Evolutionary conservation across 1,140 invertebrate genomes (phyloP), one percentile per base, ranked within the genome.

Genomic region (Anthonomus grandis): DNA sequence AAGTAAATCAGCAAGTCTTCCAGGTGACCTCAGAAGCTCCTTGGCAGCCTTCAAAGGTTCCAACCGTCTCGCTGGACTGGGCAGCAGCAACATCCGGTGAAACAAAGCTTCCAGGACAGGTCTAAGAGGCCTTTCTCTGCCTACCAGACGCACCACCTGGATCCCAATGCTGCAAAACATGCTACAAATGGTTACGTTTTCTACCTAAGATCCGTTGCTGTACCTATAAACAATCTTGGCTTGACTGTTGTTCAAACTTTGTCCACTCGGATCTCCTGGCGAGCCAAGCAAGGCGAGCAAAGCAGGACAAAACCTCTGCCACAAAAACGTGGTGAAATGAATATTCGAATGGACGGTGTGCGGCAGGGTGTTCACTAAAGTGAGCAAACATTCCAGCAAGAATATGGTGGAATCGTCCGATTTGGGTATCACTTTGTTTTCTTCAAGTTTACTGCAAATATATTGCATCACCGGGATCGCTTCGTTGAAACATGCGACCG

Each of bases 81-180:
- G 91, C 74, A 94, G 89, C 0, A 95, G 75, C 0, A 95, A 74
- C 88, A 95, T 94, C 25, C 92, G 79, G 75, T 95, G 92, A 71
- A 95, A 95, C 2, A 96, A 77, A 0, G 92, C 93, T 71, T 96
- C 92, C 51, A 96, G 74, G 31, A 95, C 91, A 12, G 93, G 91
- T 13, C 93, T 78, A 47, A 95, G 76, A 8, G 88, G 88, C 1
- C 86, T 84, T 19, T 91, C 86, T 49, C 86, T 85, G 0, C 93
- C 93, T 3, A 95, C 89, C 23, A 95, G 74, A 23, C 91, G 79
- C 0, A 95, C 86, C 48, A 97, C 72, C 70, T 95, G 89, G 18
- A 89, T 89, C 8, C 90, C 89, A 71, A 93, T 92, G 72, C 91
- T 94, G 24, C 75, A 77, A 64, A 56, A 27, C 12, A 17, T 15